Evolutionary conservation across 2,113 vertebrate species (phyloP).

Genomic region (Asarcornis scutulata): DNA sequence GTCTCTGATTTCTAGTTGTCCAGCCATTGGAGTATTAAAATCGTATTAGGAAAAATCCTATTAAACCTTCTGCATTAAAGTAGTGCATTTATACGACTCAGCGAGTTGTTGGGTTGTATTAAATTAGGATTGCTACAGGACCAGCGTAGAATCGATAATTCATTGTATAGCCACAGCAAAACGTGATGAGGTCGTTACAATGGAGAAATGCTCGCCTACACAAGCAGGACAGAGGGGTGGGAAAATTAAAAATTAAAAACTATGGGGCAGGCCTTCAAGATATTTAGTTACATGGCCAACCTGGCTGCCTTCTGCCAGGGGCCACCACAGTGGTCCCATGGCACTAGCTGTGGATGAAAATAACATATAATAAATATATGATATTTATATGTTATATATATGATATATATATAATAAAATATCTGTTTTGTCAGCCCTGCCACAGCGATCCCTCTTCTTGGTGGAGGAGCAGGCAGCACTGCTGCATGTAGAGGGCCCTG

Average conservation of each 20-base stretch:
- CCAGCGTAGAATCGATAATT: rapidly evolving
- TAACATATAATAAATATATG: no score
- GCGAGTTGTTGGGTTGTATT: background rate
- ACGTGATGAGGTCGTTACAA: rapidly evolving
- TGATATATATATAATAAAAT: no score
- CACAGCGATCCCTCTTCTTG: background rate
- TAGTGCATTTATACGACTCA: background rate
- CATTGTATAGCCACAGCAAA: background rate
- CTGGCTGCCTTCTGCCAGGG: background rate
- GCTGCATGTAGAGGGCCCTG: background rate
- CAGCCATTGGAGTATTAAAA: background rate
- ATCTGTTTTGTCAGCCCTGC: background rate
- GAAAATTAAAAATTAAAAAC: background rate
- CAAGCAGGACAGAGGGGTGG: background rate
- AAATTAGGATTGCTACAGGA: background rate
- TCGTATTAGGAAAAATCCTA: background rate
- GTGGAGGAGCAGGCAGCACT: background rate
- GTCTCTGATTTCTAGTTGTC: background rate
- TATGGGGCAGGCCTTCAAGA: background rate
- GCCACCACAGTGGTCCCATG: rapidly evolving
- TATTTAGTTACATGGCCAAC: background rate
- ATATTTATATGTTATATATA: no score
- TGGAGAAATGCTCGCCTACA: rapidly evolving
- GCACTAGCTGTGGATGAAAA: background rate
- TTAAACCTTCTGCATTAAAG: background rate